A percentile compares a stretch with the other conserved stretches of the same genome.
phyloP scores from a whole-genome alignment of 2,797 vertebrate genomes.

The Austrolebias charrua region DNA sequence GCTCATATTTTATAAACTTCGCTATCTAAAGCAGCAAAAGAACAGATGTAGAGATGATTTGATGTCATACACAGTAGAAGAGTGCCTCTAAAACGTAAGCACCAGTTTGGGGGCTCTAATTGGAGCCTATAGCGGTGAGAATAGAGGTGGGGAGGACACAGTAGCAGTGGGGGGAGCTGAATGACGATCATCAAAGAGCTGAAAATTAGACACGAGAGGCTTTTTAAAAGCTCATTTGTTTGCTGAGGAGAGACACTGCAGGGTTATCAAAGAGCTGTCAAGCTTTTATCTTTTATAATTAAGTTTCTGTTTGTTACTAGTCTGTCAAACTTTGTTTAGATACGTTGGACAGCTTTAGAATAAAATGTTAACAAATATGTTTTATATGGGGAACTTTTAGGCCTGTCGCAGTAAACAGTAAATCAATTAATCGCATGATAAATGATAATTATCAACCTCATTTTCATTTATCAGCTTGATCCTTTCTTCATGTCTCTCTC shows the following conservation, averaged over 20 bases:
- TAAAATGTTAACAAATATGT: not conserved
- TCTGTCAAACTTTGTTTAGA: slow-evolving; percentile 8
- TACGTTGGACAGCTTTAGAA: not conserved
- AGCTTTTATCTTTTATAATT: slow-evolving; percentile 23
- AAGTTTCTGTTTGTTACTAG: slow-evolving; percentile 18
- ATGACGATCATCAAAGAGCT: slow-evolving; percentile 12
- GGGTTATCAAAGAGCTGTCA: slow-evolving; percentile 12
- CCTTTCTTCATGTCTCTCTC: no score
- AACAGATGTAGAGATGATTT: not conserved
- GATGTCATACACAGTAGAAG: not conserved
- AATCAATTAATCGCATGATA: no score
- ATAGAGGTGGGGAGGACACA: slow-evolving; percentile 22
- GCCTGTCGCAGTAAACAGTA: no score
- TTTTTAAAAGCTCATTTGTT: slow-evolving; percentile 10
- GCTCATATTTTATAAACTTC: slow-evolving; percentile 4
- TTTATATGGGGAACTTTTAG: not conserved
- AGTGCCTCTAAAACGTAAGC: not conserved
- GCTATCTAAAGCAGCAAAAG: slow-evolving; percentile 18
- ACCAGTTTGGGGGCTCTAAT: not conserved
- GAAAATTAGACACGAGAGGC: slow-evolving; percentile 14
- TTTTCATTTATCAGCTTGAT: no score
- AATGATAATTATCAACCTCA: no score
- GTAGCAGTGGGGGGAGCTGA: not conserved
- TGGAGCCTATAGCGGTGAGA: slow-evolving; percentile 4
- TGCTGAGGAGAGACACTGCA: slow-evolving; percentile 1